Conservation (phyloP, 2,113 vertebrate species). For the Coregonus clupeaformis region DNA sequence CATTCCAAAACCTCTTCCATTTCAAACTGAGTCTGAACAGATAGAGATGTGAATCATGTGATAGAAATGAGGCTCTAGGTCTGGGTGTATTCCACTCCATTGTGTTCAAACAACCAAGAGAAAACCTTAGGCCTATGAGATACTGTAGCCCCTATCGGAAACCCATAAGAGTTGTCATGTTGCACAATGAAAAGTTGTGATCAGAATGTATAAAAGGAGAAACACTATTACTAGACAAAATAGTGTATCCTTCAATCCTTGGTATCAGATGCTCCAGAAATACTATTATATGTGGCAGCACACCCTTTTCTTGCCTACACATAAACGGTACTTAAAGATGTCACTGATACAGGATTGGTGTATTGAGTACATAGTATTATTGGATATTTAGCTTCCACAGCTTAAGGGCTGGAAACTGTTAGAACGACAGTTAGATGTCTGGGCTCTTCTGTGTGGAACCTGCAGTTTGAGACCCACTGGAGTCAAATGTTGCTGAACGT, state of each 20-base stretch:
- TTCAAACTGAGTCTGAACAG: no score
- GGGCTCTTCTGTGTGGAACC: background rate
- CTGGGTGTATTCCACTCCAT: no score
- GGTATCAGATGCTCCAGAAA: background rate
- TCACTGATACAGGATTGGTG: background rate
- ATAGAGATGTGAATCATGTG: no score
- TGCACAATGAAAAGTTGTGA: slow-evolving; percentile 15
- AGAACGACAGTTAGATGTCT: background rate
- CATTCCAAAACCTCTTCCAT: slow-evolving; percentile 34
- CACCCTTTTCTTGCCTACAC: slow-evolving; percentile 16
- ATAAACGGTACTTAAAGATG: slow-evolving; percentile 35
- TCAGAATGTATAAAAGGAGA: slow-evolving; percentile 17
- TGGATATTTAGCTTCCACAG: background rate
- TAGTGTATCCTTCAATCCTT: background rate
- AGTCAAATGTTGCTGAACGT: background rate
- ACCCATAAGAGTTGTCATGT: background rate
- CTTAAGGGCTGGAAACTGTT: slow-evolving; percentile 9
- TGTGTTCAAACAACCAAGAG: no score
- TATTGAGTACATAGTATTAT: background rate
- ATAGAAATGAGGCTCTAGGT: no score
- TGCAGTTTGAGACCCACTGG: background rate
- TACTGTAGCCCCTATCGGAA: no score
- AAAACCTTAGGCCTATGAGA: no score
- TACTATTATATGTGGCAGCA: slow-evolving; percentile 23
- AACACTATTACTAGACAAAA: slow-evolving; percentile 12